Conservation (phyloP, 1,140 invertebrate species). For the Gyrodactylus salaris region DNA sequence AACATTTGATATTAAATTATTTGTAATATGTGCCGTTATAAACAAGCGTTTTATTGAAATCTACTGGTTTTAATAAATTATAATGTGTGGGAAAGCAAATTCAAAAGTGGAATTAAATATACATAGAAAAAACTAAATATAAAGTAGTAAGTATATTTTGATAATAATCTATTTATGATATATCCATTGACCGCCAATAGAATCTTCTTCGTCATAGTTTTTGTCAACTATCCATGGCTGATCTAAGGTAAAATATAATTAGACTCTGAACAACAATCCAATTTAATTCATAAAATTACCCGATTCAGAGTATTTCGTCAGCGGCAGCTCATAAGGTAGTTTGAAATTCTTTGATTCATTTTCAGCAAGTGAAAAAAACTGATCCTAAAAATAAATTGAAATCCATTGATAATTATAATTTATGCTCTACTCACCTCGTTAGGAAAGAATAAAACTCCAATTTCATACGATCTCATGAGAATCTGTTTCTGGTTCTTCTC, state of each 20-base stretch:
- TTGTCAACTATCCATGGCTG: not conserved
- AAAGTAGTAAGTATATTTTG: not conserved
- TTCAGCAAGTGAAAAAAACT: slow-evolving; percentile 5
- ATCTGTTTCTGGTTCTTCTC: slow-evolving; percentile 32
- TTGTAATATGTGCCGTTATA: too few relatives aligned
- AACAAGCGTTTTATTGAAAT: too few relatives aligned
- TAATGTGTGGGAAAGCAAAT: too few relatives aligned
- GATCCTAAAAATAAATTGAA: slow-evolving; percentile 8
- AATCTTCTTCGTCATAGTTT: not conserved
- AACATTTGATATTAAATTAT: too few relatives aligned
- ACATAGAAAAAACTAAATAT: too few relatives aligned
- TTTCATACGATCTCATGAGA: slow-evolving; percentile 52
- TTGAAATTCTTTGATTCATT: slow-evolving; percentile 22
- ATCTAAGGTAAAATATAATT: not conserved
- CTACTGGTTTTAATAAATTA: too few relatives aligned
- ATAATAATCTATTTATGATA: not conserved
- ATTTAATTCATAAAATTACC: slow-evolving; percentile 28
- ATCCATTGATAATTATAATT: slow-evolving; percentile 11
- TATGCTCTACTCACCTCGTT: slow-evolving; percentile 24
- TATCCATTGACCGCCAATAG: not conserved
- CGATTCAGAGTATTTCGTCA: slow-evolving; percentile 27
- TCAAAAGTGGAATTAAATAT: too few relatives aligned
- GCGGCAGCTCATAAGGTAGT: slow-evolving; percentile 41
- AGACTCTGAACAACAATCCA: not conserved
- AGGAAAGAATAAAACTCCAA: slow-evolving; percentile 54